Conservation (phyloP, 2,797 vertebrate genomes). For the Spinus olivaceus region DNA sequence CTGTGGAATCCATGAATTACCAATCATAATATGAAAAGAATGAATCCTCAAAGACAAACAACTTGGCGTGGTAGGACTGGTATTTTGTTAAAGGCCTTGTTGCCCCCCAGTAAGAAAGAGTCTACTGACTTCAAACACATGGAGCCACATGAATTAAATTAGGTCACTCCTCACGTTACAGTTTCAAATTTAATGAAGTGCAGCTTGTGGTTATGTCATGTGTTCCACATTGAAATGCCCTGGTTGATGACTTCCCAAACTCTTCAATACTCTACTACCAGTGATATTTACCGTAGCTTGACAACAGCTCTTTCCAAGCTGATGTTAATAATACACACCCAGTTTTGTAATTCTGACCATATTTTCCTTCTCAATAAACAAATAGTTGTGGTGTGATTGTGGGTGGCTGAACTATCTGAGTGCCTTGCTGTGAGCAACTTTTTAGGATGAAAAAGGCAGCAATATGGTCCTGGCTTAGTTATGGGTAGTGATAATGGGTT, state of each 20-base stretch:
- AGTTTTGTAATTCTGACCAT: constrained; percentile 43
- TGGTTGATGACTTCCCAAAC: constrained; percentile 71
- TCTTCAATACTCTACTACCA: constrained; percentile 50
- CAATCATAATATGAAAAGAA: constrained; percentile 67
- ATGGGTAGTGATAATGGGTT: background rate
- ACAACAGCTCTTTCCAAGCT: constrained; percentile 61
- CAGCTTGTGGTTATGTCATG: constrained; percentile 73
- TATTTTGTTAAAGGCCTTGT: constrained; percentile 67
- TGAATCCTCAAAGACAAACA: constrained; percentile 65
- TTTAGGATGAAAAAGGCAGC: constrained; percentile 22
- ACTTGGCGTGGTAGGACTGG: constrained; percentile 45
- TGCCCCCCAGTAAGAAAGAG: constrained; percentile 65
- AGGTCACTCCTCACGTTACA: constrained; percentile 82
- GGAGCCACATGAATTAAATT: constrained; percentile 85
- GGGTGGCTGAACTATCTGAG: constrained; percentile 59
- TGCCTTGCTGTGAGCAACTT: constrained; percentile 17
- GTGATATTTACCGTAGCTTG: constrained; percentile 57
- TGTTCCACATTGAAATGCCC: constrained; percentile 68
- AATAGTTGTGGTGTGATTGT: constrained; percentile 67
- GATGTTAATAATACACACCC: constrained; percentile 62
- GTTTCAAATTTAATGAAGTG: constrained; percentile 86
- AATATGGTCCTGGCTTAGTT: background rate
- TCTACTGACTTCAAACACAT: constrained; percentile 82
- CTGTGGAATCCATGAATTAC: constrained; percentile 62
- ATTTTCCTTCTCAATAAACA: constrained; percentile 71